These are phyloP conservation scores for Sebastes steindachneri DNA, from an alignment of 2,797 vertebrate species.

Conservation along the genomic window DNA sequence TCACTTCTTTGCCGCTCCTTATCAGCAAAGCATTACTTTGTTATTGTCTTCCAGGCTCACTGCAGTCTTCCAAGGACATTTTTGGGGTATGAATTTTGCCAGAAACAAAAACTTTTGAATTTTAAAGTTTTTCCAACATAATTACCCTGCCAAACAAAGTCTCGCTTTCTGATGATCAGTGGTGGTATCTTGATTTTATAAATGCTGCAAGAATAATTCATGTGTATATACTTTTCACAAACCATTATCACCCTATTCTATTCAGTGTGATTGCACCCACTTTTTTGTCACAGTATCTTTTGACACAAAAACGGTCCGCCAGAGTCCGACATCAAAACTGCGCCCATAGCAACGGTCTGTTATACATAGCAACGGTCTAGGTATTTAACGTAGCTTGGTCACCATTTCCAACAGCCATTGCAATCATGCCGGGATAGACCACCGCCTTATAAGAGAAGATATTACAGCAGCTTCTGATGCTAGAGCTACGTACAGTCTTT, in stretches of 20 bases:
- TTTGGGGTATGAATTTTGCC: slow-evolving; percentile 48
- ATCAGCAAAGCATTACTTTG: slow-evolving; percentile 73
- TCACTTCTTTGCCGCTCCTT: slow-evolving; percentile 71
- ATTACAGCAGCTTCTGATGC: too few relatives aligned
- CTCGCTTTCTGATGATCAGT: not conserved
- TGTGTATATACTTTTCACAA: not conserved
- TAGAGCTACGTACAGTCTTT: too few relatives aligned
- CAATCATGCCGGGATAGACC: too few relatives aligned
- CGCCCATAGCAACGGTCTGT: too few relatives aligned
- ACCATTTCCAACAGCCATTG: too few relatives aligned
- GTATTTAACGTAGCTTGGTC: too few relatives aligned
- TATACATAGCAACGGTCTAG: too few relatives aligned
- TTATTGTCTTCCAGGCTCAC: slow-evolving; percentile 68
- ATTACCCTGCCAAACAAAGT: slow-evolving; percentile 51
- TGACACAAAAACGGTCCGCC: too few relatives aligned
- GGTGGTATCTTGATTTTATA: not conserved
- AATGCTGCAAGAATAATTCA: not conserved
- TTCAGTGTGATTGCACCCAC: not conserved
- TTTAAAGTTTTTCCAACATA: slow-evolving; percentile 50
- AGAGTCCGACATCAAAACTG: too few relatives aligned
- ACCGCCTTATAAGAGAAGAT: too few relatives aligned
- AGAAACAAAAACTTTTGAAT: slow-evolving; percentile 53
- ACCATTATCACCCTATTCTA: not conserved
- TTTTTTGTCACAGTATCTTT: not conserved
- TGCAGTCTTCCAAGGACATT: slow-evolving; percentile 72